These are phyloP conservation scores for Equus przewalskii DNA, from an alignment of 2,113 vertebrate genomes.

Conservation along the genomic window DNA sequence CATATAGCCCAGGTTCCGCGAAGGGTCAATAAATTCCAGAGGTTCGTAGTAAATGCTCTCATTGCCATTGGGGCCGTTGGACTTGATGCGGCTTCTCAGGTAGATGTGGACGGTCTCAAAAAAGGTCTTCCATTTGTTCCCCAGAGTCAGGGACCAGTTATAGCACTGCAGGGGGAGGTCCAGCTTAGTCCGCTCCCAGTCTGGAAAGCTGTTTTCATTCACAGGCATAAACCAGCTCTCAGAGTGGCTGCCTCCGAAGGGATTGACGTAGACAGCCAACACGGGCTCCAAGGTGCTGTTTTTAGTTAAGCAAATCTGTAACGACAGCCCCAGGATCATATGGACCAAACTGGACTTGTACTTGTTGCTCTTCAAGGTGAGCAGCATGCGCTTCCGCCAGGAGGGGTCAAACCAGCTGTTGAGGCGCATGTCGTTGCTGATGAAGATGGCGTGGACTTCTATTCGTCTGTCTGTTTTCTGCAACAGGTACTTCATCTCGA, in stretches of 20 bases:
- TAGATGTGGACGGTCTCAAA: conserved; percentile 99
- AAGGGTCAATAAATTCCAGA: conserved; percentile 94
- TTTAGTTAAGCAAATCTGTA: conserved; percentile 98
- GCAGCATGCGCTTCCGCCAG: conserved; percentile 97
- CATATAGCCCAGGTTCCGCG: conserved; percentile 97
- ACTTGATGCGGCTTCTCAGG: conserved; percentile 95
- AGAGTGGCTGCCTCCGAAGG: conserved; percentile 98
- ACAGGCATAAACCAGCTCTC: conserved; percentile 99
- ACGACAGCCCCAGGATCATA: conserved; percentile 96
- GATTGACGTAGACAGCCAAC: conserved; percentile 96
- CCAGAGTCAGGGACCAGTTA: conserved; percentile 97
- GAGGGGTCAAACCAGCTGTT: conserved; percentile 99
- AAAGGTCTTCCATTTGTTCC: conserved; percentile 99
- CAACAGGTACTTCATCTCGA: conserved; percentile 95
- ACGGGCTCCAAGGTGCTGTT: conserved; percentile 98
- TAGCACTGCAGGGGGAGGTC: conserved; percentile 97
- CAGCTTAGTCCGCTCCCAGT: conserved; percentile 96
- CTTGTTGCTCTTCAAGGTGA: conserved; percentile 98
- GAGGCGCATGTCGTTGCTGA: conserved; percentile 99
- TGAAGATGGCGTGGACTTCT: conserved; percentile 98
- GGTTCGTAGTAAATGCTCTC: conserved; percentile 97
- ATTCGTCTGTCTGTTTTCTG: conserved; percentile 95
- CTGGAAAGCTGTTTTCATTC: conserved; percentile 94
- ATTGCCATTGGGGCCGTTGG: conserved; percentile 90
- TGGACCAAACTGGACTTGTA: conserved; percentile 98